Percentiles rank a stretch among this genome's conserved stretches.
These are phyloP conservation scores for Orthonevra nobilis DNA, from an alignment of 2,888 invertebrate species.

Conservation along the genomic window DNA sequence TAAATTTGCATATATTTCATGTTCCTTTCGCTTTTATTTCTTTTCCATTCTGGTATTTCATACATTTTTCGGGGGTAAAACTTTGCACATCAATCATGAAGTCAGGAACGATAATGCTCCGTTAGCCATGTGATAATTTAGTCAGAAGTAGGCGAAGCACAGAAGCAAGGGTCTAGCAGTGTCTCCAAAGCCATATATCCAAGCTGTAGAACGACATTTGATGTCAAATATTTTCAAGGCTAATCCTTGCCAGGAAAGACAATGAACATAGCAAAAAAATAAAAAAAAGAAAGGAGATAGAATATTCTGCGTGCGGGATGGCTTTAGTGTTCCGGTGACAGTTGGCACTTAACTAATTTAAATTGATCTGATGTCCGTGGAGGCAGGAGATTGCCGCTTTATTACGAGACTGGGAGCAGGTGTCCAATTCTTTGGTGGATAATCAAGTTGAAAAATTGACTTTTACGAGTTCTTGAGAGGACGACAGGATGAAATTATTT, in stretches of 20 bases:
- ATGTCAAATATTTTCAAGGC: slow-evolving; percentile 54
- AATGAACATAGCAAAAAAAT: neutral
- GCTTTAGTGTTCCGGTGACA: slow-evolving; percentile 21
- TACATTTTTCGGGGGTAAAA: slow-evolving; percentile 22
- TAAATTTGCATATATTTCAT: slow-evolving; percentile 57
- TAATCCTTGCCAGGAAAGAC: slow-evolving; percentile 27
- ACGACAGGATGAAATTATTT: neutral
- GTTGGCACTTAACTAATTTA: slow-evolving; percentile 50
- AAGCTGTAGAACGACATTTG: neutral
- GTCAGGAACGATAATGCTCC: slow-evolving; percentile 47
- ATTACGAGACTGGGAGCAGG: slow-evolving; percentile 21
- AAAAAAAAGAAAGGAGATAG: neutral
- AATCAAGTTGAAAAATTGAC: slow-evolving; percentile 44
- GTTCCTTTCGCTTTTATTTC: neutral
- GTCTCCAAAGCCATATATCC: too few relatives aligned
- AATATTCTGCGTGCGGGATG: neutral
- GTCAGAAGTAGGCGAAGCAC: neutral
- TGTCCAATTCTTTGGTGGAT: slow-evolving; percentile 26
- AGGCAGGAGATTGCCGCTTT: slow-evolving; percentile 19
- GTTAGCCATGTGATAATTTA: slow-evolving; percentile 61
- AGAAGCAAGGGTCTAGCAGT: neutral
- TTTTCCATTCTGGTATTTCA: neutral
- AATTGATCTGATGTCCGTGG: slow-evolving; percentile 45
- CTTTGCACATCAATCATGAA: slow-evolving; percentile 58
- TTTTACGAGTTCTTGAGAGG: neutral